A percentile compares a stretch with the other conserved stretches of the same genome.
Conservation (phyloP, 2,113 vertebrate genomes). For the Rafetus swinhoei region DNA sequence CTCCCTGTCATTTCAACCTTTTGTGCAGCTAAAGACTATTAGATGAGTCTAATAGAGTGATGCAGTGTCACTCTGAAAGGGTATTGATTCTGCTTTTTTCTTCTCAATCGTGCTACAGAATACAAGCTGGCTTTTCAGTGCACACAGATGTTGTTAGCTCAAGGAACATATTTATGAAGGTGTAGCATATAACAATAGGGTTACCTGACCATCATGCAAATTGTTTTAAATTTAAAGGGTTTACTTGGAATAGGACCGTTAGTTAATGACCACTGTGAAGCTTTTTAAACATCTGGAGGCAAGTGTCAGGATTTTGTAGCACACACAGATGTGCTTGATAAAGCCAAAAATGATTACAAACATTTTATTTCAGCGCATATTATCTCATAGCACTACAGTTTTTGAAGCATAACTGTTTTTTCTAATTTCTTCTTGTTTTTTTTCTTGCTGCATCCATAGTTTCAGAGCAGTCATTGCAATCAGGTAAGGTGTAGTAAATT, state of each 20-base stretch:
- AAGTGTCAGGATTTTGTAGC: neutral
- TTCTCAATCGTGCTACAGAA: neutral
- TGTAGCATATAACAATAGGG: neutral
- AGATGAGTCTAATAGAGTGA: fast-evolving
- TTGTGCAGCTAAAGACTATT: neutral
- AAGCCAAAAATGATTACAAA: neutral
- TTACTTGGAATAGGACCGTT: neutral
- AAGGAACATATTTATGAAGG: neutral
- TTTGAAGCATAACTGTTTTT: neutral
- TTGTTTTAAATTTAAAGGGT: neutral
- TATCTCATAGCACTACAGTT: conserved; percentile 3
- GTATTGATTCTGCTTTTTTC: neutral
- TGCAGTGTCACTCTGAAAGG: neutral
- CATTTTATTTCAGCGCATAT: neutral
- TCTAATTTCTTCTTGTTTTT: conserved; percentile 76
- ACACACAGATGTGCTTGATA: neutral
- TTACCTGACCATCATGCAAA: neutral
- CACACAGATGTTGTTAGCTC: neutral
- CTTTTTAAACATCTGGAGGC: neutral
- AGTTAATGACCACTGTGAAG: neutral
- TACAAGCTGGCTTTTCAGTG: neutral
- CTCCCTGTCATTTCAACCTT: neutral
- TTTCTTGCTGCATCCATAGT: conserved; percentile 88
- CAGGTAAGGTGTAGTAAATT: conserved; percentile 92
- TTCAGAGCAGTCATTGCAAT: conserved; percentile 97